Evolutionary conservation across 2,888 invertebrate genomes (phyloP).

Genomic region (Saturnia pavonia): DNA sequence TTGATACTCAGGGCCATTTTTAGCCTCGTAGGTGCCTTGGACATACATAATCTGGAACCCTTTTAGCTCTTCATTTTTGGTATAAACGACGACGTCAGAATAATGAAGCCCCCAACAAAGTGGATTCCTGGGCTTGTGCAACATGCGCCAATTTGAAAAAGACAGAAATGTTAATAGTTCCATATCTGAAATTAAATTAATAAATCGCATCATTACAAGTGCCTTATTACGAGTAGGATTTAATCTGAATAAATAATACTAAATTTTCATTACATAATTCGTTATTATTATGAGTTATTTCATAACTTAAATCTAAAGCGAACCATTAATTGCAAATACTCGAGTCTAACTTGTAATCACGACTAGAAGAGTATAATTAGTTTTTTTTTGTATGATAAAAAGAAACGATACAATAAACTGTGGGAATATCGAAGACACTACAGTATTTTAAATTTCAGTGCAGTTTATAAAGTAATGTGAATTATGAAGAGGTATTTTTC

Average conservation of each 20-base stretch:
- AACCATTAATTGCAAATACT: not conserved
- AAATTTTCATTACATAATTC: not conserved
- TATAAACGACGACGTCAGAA: too few relatives aligned
- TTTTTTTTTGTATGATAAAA: not conserved
- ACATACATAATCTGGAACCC: too few relatives aligned
- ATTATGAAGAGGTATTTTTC: not conserved
- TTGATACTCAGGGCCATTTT: too few relatives aligned
- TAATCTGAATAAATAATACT: not conserved
- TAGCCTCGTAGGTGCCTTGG: too few relatives aligned
- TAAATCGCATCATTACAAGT: too few relatives aligned
- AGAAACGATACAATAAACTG: not conserved
- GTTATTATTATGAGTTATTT: not conserved
- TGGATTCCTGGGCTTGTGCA: too few relatives aligned
- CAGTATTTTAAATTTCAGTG: not conserved
- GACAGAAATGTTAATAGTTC: too few relatives aligned
- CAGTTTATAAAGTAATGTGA: not conserved
- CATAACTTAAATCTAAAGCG: not conserved
- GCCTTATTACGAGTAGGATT: not conserved
- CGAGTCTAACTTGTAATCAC: not conserved
- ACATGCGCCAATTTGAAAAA: too few relatives aligned
- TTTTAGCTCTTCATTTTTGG: too few relatives aligned
- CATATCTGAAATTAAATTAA: too few relatives aligned
- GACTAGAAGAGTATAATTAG: not conserved
- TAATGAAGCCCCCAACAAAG: too few relatives aligned
- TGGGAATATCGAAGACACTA: not conserved